These are phyloP conservation scores for Nipponia nippon DNA, from an alignment of 2,113 vertebrate species.

Conservation along the genomic window DNA sequence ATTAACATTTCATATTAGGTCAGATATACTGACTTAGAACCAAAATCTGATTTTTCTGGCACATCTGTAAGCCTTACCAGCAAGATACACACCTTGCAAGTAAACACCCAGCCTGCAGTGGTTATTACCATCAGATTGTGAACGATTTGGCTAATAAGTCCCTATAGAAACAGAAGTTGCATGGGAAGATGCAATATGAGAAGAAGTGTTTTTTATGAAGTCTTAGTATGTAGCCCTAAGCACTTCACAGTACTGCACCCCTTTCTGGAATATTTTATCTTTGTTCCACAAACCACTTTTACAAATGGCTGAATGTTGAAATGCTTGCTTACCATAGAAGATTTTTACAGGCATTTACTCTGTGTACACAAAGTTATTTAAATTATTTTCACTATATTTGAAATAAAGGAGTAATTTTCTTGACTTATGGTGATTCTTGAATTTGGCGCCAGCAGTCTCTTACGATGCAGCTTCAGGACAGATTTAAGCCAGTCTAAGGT, in stretches of 20 bases:
- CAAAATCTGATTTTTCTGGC: not conserved
- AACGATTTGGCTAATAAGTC: not conserved
- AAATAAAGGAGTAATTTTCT: not conserved
- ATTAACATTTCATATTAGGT: not conserved
- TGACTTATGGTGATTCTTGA: not conserved
- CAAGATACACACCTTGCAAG: not conserved
- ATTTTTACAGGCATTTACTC: not conserved
- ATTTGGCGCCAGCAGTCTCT: not conserved
- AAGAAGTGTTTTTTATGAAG: not conserved
- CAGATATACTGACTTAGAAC: not conserved
- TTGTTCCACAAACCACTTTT: not conserved
- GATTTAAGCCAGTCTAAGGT: not conserved
- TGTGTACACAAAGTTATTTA: not conserved
- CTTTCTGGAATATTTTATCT: not conserved
- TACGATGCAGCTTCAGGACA: not conserved
- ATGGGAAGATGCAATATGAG: not conserved
- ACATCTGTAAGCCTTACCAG: not conserved
- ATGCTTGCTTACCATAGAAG: not conserved
- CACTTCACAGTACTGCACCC: not conserved
- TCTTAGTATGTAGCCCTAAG: rapidly evolving
- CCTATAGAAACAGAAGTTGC: not conserved
- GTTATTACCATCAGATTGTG: not conserved
- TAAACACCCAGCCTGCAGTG: not conserved
- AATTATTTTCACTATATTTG: not conserved
- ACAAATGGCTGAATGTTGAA: not conserved